These are phyloP conservation scores for Zeus faber DNA, from an alignment of 2,113 vertebrate genomes.

Conservation along the genomic window DNA sequence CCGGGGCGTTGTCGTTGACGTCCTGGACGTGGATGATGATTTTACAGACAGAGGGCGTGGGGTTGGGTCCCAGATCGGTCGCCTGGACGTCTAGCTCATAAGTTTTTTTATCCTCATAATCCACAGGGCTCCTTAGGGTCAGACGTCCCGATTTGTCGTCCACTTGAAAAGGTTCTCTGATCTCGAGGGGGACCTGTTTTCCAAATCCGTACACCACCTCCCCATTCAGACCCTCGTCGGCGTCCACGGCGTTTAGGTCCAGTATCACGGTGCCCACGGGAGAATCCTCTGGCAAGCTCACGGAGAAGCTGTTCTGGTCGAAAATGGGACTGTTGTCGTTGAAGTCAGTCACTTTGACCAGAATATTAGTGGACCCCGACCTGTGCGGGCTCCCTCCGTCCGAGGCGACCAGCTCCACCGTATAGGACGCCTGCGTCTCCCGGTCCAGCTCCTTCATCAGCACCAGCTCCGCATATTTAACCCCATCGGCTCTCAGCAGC, in stretches of 20 bases:
- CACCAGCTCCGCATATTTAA: conserved; percentile 91
- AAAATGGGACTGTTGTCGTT: conserved; percentile 94
- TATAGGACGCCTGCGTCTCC: conserved; percentile 83
- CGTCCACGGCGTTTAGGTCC: conserved; percentile 83
- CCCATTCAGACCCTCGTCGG: conserved; percentile 88
- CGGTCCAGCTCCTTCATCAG: conserved; percentile 91
- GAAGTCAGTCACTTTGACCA: conserved; percentile 86
- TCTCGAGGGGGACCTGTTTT: conserved; percentile 83
- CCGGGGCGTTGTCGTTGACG: conserved; percentile 91
- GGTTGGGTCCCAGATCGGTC: conserved; percentile 85
- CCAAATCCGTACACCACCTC: conserved; percentile 88
- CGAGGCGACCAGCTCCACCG: conserved; percentile 85
- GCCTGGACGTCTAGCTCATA: conserved; percentile 91
- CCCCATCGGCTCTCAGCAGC: conserved; percentile 88
- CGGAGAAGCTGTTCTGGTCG: conserved; percentile 81
- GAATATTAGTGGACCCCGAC: conserved; percentile 83
- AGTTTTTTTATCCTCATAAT: conserved; percentile 87
- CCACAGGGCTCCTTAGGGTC: conserved; percentile 80
- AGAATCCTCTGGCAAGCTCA: conserved; percentile 87
- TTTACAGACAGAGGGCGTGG: conserved; percentile 84
- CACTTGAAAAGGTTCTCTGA: conserved; percentile 86
- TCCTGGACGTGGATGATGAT: conserved; percentile 88
- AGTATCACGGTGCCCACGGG: conserved; percentile 82
- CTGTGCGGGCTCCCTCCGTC: conserved; percentile 85
- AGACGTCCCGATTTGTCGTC: conserved; percentile 85